Conservation (phyloP, 2,888 invertebrate genomes). For the Pilophorus perplexus region DNA sequence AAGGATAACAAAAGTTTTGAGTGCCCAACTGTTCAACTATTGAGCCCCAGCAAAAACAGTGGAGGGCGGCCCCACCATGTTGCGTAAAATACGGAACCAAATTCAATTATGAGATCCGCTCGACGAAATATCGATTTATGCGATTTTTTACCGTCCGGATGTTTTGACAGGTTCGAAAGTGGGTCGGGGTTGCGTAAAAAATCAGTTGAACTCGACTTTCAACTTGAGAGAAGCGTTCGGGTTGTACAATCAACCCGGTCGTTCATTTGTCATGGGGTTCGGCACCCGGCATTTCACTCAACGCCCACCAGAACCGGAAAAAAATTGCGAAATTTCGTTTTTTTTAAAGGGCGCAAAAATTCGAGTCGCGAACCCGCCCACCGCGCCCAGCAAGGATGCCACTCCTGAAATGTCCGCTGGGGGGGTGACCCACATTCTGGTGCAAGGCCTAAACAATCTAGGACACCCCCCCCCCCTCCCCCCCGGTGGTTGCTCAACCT, state of each 20-base stretch:
- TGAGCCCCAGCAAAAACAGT: too few species aligned
- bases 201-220: background rate
- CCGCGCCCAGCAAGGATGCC: constrained; percentile 27
- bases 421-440: constrained; percentile 26
- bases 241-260: background rate
- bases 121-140: too few species aligned
- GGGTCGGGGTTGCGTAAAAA: background rate
- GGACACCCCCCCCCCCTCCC: constrained; percentile 12
- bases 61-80: too few species aligned
- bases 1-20: too few species aligned
- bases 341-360: background rate
- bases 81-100: too few species aligned
- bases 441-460: constrained; percentile 35
- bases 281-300: too few species aligned
- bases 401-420: constrained; percentile 22
- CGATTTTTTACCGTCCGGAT: too few species aligned
- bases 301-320: too few species aligned
- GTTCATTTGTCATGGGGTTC: background rate
- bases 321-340: background rate
- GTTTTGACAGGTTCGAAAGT: too few species aligned
- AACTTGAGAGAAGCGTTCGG: background rate
- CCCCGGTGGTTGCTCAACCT: background rate
- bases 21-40: too few species aligned
- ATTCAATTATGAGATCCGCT: too few species aligned
- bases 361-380: background rate